These are phyloP conservation scores for Triplophysa bombifrons DNA, from an alignment of 2,797 vertebrate species.

Conservation along the genomic window DNA sequence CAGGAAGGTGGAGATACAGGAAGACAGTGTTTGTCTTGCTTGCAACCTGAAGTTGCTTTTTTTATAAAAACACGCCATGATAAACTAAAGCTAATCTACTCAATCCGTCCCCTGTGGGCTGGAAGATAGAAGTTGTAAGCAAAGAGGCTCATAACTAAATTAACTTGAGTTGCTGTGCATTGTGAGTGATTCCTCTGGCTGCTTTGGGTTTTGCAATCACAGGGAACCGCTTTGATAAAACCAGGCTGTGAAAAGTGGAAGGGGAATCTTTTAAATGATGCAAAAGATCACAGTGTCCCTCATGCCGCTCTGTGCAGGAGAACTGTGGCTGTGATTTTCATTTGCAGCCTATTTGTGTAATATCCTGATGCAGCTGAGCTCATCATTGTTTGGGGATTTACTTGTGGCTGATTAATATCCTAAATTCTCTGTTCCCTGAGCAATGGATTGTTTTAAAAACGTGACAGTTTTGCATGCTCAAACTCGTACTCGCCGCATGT, in stretches of 20 bases:
- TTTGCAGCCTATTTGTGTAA: background rate
- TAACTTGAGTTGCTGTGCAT: background rate
- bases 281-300: background rate
- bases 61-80: background rate
- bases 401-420: background rate
- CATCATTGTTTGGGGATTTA: constrained; percentile 17
- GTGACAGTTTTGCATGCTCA: constrained; percentile 1
- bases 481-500: background rate
- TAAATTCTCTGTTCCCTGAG: background rate
- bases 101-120: background rate
- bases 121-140: background rate
- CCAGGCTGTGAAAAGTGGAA: background rate
- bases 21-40: background rate
- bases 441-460: constrained; percentile 16
- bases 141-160: background rate
- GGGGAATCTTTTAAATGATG: background rate
- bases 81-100: background rate
- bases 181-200: background rate
- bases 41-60: constrained; percentile 2
- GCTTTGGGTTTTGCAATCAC: background rate
- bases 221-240: constrained; percentile 4
- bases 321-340: background rate
- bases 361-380: constrained; percentile 13
- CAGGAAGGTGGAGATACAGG: background rate
- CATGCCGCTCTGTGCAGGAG: background rate